Evolutionary conservation across 2,113 vertebrate species (phyloP).

Genomic region (Psittacula cyanocephala): DNA sequence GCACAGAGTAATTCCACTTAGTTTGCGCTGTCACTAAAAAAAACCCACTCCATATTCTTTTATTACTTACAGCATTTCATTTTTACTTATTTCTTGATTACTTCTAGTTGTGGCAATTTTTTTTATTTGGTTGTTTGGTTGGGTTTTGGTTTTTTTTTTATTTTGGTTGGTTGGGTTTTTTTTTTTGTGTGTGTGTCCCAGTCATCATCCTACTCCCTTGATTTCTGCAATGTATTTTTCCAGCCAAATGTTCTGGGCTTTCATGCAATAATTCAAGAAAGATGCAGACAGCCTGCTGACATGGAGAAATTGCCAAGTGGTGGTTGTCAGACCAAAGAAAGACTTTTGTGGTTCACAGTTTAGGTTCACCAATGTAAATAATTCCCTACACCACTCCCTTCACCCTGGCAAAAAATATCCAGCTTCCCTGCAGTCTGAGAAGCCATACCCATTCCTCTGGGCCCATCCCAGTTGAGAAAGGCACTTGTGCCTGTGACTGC

Average conservation of each 20-base stretch:
- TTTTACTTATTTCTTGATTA: not conserved
- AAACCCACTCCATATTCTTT: not conserved
- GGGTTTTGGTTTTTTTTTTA: fast-evolving
- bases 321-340: not conserved
- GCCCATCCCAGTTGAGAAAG: fast-evolving
- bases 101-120: not conserved
- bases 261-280: not conserved
- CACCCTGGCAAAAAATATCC: not conserved
- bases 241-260: not conserved
- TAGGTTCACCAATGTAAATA: not conserved
- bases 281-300: not conserved
- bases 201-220: not conserved
- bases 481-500: not conserved
- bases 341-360: not conserved
- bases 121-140: not conserved
- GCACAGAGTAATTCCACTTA: not conserved
- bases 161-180: not conserved
- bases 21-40: not conserved
- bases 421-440: not conserved
- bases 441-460: not conserved
- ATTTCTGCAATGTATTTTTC: not conserved
- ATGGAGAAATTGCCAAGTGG: not conserved
- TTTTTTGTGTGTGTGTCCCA: not conserved
- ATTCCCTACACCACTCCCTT: not conserved
- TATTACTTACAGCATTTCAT: not conserved